Evolutionary conservation across 2,888 invertebrate genomes (phyloP).

Genomic region (Dolichomitus sp.): DNA sequence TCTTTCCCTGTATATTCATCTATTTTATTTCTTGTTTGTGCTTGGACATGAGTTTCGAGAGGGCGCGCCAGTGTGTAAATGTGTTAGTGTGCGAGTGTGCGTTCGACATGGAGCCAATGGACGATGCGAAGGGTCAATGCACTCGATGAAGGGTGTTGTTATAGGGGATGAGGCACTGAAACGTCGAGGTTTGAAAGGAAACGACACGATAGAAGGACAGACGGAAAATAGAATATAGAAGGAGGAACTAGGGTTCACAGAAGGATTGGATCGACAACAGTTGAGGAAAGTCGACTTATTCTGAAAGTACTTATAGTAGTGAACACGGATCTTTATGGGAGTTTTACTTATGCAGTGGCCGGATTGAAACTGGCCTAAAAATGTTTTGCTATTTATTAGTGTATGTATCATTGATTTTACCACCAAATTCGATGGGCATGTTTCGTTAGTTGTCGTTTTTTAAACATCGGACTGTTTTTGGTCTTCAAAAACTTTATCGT

Average conservation of each 20-base stretch:
- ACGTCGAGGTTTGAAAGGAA: constrained; percentile 25
- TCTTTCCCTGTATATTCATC: neutral
- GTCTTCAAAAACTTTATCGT: too few species aligned
- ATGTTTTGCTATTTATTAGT: neutral
- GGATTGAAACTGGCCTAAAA: neutral
- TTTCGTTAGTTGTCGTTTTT: too few species aligned
- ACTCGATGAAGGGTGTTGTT: constrained; percentile 36
- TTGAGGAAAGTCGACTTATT: neutral
- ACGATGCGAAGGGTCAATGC: constrained; percentile 34
- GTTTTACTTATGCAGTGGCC: neutral
- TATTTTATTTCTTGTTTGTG: neutral
- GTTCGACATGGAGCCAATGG: constrained; percentile 10
- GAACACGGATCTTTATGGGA: neutral
- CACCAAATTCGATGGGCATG: too few species aligned
- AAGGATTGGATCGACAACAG: neutral
- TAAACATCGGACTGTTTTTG: too few species aligned
- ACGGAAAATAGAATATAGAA: constrained; percentile 23
- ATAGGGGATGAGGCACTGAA: constrained; percentile 1
- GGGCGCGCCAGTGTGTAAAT: neutral
- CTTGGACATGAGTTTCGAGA: constrained; percentile 7
- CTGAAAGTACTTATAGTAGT: neutral
- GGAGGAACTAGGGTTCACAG: neutral
- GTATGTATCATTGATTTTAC: too few species aligned
- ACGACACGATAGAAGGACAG: neutral
- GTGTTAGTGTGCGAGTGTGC: neutral